Percentiles rank a stretch among this genome's conserved stretches.
phyloP scores from a whole-genome alignment of 2,888 invertebrate genomes.

The Zhengitettix transpicula region DNA sequence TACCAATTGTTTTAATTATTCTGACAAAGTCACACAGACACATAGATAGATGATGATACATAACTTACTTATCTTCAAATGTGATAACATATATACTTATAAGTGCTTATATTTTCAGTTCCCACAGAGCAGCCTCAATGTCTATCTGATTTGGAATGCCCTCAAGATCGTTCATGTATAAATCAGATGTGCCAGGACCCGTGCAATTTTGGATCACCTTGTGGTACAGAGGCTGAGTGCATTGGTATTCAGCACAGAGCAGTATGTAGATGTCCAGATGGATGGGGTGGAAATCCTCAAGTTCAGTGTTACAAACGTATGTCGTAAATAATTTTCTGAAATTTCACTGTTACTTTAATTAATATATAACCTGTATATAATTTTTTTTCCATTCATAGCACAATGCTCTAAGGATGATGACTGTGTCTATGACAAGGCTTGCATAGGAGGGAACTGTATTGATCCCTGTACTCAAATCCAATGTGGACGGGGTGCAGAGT shows the following conservation, averaged over 20 bases:
- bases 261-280: constrained; percentile 66
- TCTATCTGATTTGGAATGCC: constrained; percentile 54
- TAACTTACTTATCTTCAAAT: not conserved
- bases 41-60: not conserved
- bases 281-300: constrained; percentile 79
- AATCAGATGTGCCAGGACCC: constrained; percentile 66
- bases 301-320: constrained; percentile 72
- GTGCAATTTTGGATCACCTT: constrained; percentile 57
- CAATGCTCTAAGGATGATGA: constrained; percentile 64
- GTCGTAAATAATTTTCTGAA: constrained; percentile 17
- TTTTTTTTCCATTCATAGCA: constrained; percentile 34
- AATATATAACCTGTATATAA: not conserved
- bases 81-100: not conserved
- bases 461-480: constrained; percentile 53
- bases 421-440: constrained; percentile 71
- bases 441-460: constrained; percentile 61
- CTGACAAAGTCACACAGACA: no score
- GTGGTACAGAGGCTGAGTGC: constrained; percentile 68
- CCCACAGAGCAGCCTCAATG: constrained; percentile 44
- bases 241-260: constrained; percentile 61
- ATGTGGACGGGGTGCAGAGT: constrained; percentile 67
- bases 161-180: constrained; percentile 61
- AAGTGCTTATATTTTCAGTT: constrained; percentile 18
- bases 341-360: not conserved
- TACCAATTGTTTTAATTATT: no score